Percentiles rank a stretch among this genome's conserved stretches.
These are phyloP conservation scores for Melanerpes aurifrons DNA, from an alignment of 2,113 vertebrate species.

Conservation along the genomic window DNA sequence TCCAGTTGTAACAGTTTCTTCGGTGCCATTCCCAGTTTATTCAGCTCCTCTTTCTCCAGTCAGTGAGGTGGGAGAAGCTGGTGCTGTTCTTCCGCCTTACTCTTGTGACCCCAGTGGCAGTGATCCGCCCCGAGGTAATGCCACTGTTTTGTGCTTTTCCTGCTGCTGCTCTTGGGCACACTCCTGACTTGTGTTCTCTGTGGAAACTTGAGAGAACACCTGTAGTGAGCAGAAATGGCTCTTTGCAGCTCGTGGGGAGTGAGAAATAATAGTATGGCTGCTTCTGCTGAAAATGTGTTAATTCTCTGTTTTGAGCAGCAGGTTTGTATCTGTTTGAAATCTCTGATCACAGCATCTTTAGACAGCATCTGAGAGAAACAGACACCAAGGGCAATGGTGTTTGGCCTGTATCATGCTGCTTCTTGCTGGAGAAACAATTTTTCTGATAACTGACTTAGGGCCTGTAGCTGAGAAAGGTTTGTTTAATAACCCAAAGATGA, in stretches of 20 bases:
- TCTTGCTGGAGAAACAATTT: neutral
- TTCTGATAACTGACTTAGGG: neutral
- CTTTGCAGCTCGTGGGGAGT: neutral
- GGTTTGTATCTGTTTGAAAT: neutral
- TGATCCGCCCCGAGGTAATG: slow-evolving; percentile 91
- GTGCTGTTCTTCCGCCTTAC: slow-evolving; percentile 82
- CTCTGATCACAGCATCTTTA: neutral
- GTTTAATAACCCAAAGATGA: neutral
- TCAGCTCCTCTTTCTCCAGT: slow-evolving; percentile 77
- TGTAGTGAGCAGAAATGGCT: neutral
- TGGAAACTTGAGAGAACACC: neutral
- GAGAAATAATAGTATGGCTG: neutral
- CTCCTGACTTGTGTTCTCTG: neutral
- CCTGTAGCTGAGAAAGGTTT: neutral
- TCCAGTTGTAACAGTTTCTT: slow-evolving; percentile 59
- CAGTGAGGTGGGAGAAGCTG: slow-evolving; percentile 82
- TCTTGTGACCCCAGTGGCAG: slow-evolving; percentile 93
- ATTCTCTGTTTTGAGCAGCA: neutral
- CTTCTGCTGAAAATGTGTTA: neutral
- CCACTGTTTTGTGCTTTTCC: neutral
- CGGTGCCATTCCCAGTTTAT: slow-evolving; percentile 73
- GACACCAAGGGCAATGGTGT: neutral
- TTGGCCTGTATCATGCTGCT: neutral
- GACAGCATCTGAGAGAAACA: neutral
- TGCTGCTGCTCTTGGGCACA: neutral